These are phyloP conservation scores for Styela plicata DNA, from an alignment of 23 tunicate species.

Conservation along the genomic window DNA sequence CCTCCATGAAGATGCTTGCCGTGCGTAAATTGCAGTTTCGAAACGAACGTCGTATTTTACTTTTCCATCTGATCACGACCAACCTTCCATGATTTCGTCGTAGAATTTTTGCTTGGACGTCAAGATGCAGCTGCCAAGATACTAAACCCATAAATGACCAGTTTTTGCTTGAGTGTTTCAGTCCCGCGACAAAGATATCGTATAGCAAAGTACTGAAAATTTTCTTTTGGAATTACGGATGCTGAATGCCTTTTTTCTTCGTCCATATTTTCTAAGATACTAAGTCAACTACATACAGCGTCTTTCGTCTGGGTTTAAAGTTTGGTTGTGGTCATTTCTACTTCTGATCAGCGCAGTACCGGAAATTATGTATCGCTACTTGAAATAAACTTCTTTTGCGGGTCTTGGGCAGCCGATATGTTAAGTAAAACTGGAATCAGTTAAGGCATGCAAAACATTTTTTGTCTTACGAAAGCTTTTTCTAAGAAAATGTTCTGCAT, in stretches of 20 bases:
- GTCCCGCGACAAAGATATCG: slow-evolving; percentile 4
- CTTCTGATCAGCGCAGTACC: not conserved
- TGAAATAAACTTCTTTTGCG: not conserved
- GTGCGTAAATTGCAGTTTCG: not conserved
- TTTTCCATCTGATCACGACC: not conserved
- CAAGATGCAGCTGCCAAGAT: slow-evolving; percentile 9
- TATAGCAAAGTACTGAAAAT: not conserved
- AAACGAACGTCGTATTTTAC: not conserved
- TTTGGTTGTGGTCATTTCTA: not conserved
- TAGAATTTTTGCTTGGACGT: not conserved
- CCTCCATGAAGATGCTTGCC: not conserved
- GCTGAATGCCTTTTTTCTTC: not conserved
- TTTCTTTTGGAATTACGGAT: not conserved
- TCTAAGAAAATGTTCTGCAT: not conserved
- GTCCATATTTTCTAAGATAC: not conserved
- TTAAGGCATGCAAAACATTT: not conserved
- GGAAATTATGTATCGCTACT: not conserved
- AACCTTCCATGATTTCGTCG: not conserved
- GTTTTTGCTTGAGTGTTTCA: not conserved
- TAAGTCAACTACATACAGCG: not conserved
- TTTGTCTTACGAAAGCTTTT: not conserved
- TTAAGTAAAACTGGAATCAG: not conserved
- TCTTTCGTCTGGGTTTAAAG: not conserved
- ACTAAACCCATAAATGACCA: not conserved
- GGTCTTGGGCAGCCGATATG: not conserved